Percentiles rank a stretch among this genome's conserved stretches.
phyloP scores from a whole-genome alignment of 2,797 vertebrate genomes.

The Nasua narica region DNA sequence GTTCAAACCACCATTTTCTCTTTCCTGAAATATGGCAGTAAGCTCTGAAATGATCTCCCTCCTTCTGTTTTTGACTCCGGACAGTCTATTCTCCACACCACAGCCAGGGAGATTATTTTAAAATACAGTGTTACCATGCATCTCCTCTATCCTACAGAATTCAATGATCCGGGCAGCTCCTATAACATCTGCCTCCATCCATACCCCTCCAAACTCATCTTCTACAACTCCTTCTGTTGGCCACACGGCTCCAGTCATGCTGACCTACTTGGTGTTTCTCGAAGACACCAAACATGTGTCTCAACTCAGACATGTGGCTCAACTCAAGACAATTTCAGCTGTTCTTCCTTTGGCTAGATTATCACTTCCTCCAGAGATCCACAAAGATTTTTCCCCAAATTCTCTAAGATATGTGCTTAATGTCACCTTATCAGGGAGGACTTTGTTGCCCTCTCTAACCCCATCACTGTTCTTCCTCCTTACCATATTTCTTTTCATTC shows the following conservation, averaged over 20 bases:
- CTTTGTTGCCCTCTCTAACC: neutral
- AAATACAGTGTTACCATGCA: neutral
- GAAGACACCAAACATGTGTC: neutral
- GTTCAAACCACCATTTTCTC: neutral
- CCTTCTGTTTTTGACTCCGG: neutral
- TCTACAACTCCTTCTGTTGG: neutral
- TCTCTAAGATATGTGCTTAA: neutral
- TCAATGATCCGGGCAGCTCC: neutral
- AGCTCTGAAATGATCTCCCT: neutral
- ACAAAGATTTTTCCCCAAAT: neutral
- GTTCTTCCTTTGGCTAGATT: neutral
- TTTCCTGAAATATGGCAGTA: neutral
- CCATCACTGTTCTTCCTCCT: accelerated
- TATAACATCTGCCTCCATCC: neutral
- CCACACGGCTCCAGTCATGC: neutral
- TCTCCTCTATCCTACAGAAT: neutral
- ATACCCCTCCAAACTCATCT: neutral
- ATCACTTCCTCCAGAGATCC: neutral
- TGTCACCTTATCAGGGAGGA: neutral
- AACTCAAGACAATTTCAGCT: neutral
- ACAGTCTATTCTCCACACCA: neutral
- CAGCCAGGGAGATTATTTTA: neutral
- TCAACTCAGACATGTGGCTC: no score
- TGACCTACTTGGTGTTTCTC: no score
- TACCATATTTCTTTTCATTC: neutral